Base-by-base conservation (phyloP, 2,888 invertebrate genomes). In the Erebia aethiops region DNA sequence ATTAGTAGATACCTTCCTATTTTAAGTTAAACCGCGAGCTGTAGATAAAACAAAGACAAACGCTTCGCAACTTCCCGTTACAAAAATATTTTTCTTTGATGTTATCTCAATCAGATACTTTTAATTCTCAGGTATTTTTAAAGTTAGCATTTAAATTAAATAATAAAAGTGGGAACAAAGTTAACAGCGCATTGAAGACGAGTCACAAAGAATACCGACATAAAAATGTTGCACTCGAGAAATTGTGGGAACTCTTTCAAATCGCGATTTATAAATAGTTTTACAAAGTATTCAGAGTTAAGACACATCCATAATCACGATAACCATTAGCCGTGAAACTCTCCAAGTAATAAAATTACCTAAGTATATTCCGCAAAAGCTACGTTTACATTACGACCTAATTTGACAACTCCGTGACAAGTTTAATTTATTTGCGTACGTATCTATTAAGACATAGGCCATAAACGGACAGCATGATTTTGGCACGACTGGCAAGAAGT, bases 241-340 rank as follows among this genome's bases (percentile, higher is more conserved):
- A 73, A 71, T 73, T 74, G 76, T 76, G 76, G 71, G 76, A 76
- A 75, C 61, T 71, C 56, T 70, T 68, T 74, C 56, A 71, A 74
- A 71, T 75, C 67, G 69, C 72, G 69, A 75, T 63, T 63, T 72
- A 69, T 70, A 75, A 74, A 73, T 74, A 74, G 66, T 71, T 71
- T 73, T 56, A 66, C 61, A 58, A 69, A 70, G 54, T 72, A 69
- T 74, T 71, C 64, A 70, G 35, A 35, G 35, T 74, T 71, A 61
- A 71, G 67, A 67, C 68, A 72, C 69, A 74, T 72, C 63, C 70
- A 60, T 72, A 74, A 74, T 71, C 70, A 74, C 69, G 54, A 75
- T 74, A 72, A 74, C 72, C 74, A 67, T 74, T 67, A 72, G 65
- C 63, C 16, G 62, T 63, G 70, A 65, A 35, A 56, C 67, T 70